Percentiles rank a stretch among this genome's conserved stretches.
phyloP scores from a whole-genome alignment of 2,797 vertebrate species.

The Pseudochaenichthys georgianus region DNA sequence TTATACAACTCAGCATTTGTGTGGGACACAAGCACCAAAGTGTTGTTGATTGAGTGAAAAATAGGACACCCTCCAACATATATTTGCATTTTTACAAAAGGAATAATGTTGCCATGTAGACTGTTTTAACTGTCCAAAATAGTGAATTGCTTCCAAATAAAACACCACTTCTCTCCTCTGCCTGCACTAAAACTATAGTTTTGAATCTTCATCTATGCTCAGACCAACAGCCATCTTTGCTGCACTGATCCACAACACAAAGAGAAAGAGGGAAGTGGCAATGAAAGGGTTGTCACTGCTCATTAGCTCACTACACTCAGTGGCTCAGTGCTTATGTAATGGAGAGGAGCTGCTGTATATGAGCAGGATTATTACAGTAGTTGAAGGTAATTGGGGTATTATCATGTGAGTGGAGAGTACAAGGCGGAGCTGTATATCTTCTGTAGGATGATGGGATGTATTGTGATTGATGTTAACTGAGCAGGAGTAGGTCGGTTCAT shows the following conservation, averaged over 20 bases:
- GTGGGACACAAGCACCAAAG: slow-evolving; percentile 1
- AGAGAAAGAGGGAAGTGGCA: slow-evolving; percentile 45
- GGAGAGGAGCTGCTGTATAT: slow-evolving; percentile 47
- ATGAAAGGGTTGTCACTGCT: slow-evolving; percentile 51
- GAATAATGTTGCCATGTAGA: background rate
- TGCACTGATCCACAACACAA: slow-evolving; percentile 23
- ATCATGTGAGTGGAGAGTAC: slow-evolving; percentile 37
- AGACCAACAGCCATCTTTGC: slow-evolving; percentile 38
- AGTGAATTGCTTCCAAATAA: background rate
- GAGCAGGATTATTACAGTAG: slow-evolving; percentile 42
- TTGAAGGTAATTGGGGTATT: slow-evolving; percentile 40
- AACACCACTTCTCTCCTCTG: background rate
- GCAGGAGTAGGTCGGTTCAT: slow-evolving; percentile 45
- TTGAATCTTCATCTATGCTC: slow-evolving; percentile 26
- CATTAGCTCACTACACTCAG: slow-evolving; percentile 56
- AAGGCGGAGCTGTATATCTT: slow-evolving; percentile 20
- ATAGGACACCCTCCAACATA: no score
- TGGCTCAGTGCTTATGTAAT: slow-evolving; percentile 58
- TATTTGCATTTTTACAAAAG: slow-evolving; percentile 9
- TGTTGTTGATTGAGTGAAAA: slow-evolving; percentile 12
- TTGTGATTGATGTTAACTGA: slow-evolving; percentile 55
- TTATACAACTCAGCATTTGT: slow-evolving; percentile 7
- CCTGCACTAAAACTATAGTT: background rate
- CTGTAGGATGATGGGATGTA: slow-evolving; percentile 39
- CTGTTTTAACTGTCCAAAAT: background rate